Evolutionary conservation across 2,797 vertebrate species (phyloP).

Genomic region (Staurois parvus): DNA sequence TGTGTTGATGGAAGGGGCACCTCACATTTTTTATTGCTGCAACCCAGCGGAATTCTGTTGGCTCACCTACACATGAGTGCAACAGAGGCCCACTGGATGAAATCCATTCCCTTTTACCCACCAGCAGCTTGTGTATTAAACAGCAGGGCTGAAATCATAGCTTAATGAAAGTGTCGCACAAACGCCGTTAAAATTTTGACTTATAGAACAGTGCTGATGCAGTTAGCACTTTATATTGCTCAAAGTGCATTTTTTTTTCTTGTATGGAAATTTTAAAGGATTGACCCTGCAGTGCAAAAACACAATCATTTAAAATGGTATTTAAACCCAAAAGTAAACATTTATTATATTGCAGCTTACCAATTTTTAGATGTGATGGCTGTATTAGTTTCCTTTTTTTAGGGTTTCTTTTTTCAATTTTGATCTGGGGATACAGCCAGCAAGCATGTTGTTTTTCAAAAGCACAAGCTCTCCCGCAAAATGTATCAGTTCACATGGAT

Average conservation of each 20-base stretch:
- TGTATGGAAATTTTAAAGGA: not conserved
- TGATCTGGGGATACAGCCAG: no score
- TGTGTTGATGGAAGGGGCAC: constrained; percentile 17
- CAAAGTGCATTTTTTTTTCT: not conserved
- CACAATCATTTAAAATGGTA: not conserved
- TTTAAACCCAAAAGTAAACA: no score
- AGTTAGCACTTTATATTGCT: not conserved
- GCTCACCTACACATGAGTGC: constrained; percentile 19
- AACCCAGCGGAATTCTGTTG: not conserved
- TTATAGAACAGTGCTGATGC: not conserved
- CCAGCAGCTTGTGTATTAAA: not conserved
- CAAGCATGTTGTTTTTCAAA: no score
- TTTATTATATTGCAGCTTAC: no score
- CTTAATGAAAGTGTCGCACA: not conserved
- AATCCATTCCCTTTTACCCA: constrained; percentile 19
- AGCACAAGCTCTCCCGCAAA: no score
- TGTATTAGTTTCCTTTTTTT: no score
- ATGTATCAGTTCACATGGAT: no score
- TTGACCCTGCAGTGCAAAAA: not conserved
- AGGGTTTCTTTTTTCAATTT: no score
- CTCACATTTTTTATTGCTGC: constrained; percentile 5
- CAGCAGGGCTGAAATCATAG: constrained; percentile 9
- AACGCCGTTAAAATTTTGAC: not conserved
- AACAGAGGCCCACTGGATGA: constrained; percentile 27
- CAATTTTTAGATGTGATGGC: no score